A percentile compares a stretch with the other conserved stretches of the same genome.
These are phyloP conservation scores for Homarus gammarus DNA, from an alignment of 2,888 invertebrate species.

Conservation along the genomic window DNA sequence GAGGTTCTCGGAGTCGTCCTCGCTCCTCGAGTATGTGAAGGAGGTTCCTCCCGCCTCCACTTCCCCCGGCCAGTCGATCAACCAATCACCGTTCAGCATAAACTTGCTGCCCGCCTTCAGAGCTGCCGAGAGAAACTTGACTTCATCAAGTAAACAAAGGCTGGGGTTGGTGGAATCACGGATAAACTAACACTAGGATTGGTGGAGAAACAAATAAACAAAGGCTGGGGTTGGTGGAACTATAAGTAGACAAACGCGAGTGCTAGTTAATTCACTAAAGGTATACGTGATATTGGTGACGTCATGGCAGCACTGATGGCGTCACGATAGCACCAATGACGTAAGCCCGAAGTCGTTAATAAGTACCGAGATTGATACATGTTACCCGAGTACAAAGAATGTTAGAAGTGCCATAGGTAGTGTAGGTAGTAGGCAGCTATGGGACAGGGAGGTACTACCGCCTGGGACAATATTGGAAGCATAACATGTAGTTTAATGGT, in stretches of 20 bases:
- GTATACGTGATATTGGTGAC: no score
- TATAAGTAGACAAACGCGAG: no score
- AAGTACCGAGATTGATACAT: no score
- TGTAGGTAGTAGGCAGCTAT: not conserved
- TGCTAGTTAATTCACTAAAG: no score
- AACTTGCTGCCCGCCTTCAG: conserved; percentile 66
- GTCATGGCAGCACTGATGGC: no score
- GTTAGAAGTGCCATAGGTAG: no score
- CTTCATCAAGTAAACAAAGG: not conserved
- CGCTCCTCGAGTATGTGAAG: conserved; percentile 78
- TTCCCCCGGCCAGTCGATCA: conserved; percentile 75
- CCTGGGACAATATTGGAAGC: no score
- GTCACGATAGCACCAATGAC: no score
- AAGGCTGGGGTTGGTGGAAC: not conserved
- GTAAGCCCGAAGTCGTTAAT: no score
- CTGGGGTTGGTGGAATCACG: not conserved
- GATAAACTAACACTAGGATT: not conserved
- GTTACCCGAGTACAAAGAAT: no score
- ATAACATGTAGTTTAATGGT: no score
- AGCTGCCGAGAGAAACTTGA: conserved; percentile 35
- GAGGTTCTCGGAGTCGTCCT: conserved; percentile 78
- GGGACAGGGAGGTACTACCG: no score
- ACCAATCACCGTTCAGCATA: conserved; percentile 74
- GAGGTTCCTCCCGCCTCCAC: conserved; percentile 78
- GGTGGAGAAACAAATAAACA: not conserved